phyloP scores from a whole-genome alignment of 2,888 invertebrate species.

The Stegophylla sp. region DNA sequence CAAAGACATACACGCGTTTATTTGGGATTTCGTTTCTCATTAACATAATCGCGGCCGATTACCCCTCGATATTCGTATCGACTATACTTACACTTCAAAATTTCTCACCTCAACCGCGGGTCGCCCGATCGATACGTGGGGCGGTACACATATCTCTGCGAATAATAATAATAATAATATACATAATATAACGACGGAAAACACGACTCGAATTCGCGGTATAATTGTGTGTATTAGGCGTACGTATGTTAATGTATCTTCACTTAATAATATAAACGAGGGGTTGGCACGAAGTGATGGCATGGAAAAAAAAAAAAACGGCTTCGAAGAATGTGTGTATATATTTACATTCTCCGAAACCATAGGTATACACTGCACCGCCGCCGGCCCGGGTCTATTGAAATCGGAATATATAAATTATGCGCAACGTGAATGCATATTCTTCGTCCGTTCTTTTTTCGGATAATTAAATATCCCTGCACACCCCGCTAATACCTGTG shows the following conservation, averaged over 20 bases:
- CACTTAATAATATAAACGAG: constrained; percentile 3
- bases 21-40: constrained; percentile 24
- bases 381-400: neutral
- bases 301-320: neutral
- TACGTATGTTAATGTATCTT: neutral
- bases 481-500: constrained; percentile 56
- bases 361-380: neutral
- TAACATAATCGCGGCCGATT: constrained; percentile 47
- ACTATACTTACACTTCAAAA: neutral
- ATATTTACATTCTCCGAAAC: neutral
- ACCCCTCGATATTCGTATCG: constrained; percentile 7
- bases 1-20: too few species aligned
- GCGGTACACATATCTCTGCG: neutral
- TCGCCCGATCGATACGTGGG: neutral
- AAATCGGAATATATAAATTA: constrained; percentile 41
- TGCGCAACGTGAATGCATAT: neutral
- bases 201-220: neutral
- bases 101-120: constrained; percentile 19
- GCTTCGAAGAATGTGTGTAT: neutral
- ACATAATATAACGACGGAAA: constrained; percentile 40
- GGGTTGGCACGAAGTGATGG: neutral
- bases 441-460: constrained; percentile 19
- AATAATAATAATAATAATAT: neutral
- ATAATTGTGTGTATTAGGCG: neutral
- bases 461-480: constrained; percentile 54